Conservation (phyloP, 2,113 vertebrate genomes). For the Glaucomys volans region DNA sequence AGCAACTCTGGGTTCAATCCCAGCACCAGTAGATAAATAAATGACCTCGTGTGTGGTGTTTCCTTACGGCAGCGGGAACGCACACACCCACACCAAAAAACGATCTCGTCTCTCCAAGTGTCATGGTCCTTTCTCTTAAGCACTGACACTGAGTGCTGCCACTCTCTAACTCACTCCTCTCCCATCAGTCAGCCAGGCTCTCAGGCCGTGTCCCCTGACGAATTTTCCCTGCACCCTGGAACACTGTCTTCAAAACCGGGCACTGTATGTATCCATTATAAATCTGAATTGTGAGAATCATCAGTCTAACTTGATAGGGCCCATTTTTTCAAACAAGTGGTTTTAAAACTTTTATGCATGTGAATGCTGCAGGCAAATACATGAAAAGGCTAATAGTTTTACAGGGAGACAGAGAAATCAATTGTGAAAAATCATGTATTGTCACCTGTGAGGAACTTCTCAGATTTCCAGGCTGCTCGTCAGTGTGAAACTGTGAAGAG, state of each 20-base stretch:
- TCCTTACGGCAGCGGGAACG: no score
- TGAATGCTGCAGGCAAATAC: background rate
- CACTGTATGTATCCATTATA: background rate
- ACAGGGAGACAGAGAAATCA: background rate
- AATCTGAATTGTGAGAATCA: background rate
- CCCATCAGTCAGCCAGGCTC: background rate
- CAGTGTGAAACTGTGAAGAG: background rate
- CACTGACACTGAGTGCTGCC: background rate
- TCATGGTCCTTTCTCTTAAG: no score
- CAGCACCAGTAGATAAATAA: no score
- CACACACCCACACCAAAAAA: no score
- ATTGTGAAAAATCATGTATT: constrained; percentile 7
- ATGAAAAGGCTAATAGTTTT: background rate
- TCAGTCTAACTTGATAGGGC: background rate
- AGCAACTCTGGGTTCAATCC: no score
- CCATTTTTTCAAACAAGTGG: background rate
- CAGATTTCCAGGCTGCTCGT: background rate
- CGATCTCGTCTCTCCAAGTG: no score
- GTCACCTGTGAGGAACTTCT: background rate
- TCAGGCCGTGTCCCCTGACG: no score
- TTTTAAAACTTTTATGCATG: background rate
- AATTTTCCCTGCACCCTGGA: background rate
- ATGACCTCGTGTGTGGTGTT: no score
- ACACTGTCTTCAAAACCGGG: background rate
- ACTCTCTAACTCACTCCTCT: background rate